Percentiles rank a stretch among this genome's conserved stretches.
Conservation (phyloP, 2,113 vertebrate species). For the Nesospiza acunhae region DNA sequence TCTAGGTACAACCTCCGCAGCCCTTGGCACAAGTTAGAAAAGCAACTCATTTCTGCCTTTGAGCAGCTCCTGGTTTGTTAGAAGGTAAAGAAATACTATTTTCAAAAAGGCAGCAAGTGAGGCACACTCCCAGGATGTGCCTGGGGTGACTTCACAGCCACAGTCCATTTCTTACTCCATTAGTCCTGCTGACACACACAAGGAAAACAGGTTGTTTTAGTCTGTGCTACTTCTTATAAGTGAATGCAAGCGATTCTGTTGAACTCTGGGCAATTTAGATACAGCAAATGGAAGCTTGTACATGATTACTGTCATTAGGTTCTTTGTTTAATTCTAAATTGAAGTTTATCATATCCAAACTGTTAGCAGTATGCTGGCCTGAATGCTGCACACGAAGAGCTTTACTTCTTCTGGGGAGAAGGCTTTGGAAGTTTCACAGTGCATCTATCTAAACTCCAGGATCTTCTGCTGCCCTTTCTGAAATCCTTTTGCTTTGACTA, state of each 20-base stretch:
- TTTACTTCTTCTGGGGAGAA: not conserved
- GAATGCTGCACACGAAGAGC: not conserved
- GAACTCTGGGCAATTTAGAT: slow-evolving; percentile 58
- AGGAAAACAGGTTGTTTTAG: not conserved
- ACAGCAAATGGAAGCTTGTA: slow-evolving; percentile 33
- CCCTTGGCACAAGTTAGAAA: not conserved
- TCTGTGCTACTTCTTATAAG: slow-evolving; percentile 10
- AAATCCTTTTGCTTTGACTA: not conserved
- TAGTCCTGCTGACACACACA: slow-evolving; percentile 21
- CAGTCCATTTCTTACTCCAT: not conserved
- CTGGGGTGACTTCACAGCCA: not conserved
- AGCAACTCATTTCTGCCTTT: not conserved
- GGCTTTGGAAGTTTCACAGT: not conserved
- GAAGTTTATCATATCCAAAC: slow-evolving; percentile 42
- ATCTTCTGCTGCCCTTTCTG: not conserved
- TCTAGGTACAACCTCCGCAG: not conserved
- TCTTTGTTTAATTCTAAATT: slow-evolving; percentile 43
- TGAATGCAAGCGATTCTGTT: not conserved
- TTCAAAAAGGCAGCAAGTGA: not conserved
- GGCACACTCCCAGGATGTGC: not conserved
- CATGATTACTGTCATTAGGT: slow-evolving; percentile 56
- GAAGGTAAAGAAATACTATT: not conserved
- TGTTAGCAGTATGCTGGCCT: slow-evolving; percentile 35
- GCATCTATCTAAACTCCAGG: not conserved
- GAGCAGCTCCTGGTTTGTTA: not conserved